Evolutionary conservation across 1,140 invertebrate species (phyloP).

Genomic region (Octopus bimaculoides): DNA sequence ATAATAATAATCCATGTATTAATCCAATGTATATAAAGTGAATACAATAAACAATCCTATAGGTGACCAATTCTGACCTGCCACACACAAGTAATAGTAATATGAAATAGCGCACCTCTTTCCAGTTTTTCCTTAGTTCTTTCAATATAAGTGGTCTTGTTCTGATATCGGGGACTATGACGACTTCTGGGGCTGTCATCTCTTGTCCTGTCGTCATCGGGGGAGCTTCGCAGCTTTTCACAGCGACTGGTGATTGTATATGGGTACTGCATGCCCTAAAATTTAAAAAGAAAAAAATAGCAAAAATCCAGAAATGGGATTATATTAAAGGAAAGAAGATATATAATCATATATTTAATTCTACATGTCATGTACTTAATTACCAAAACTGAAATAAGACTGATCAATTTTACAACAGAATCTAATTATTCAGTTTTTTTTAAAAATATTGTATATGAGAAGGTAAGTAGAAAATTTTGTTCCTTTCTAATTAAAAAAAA

Average conservation of each 20-base stretch:
- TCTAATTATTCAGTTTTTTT: no score
- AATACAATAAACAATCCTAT: conserved; percentile 13
- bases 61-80: background rate
- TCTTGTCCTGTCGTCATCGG: conserved; percentile 64
- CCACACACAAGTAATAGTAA: background rate
- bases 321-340: no score
- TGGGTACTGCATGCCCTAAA: conserved; percentile 45
- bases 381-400: no score
- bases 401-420: no score
- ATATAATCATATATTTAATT: no score
- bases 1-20: conserved; percentile 12
- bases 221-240: conserved; percentile 69
- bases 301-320: no score
- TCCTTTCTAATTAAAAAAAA: no score
- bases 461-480: no score
- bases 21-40: conserved; percentile 12
- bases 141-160: conserved; percentile 79
- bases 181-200: conserved; percentile 65
- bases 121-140: conserved; percentile 76
- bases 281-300: conserved; percentile 11
- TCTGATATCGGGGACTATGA: conserved; percentile 65
- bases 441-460: no score
- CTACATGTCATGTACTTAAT: no score
- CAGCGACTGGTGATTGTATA: conserved; percentile 62
- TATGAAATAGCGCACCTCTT: conserved; percentile 58